Conservation (phyloP, 2,888 invertebrate species). For the Erebia epiphron region DNA sequence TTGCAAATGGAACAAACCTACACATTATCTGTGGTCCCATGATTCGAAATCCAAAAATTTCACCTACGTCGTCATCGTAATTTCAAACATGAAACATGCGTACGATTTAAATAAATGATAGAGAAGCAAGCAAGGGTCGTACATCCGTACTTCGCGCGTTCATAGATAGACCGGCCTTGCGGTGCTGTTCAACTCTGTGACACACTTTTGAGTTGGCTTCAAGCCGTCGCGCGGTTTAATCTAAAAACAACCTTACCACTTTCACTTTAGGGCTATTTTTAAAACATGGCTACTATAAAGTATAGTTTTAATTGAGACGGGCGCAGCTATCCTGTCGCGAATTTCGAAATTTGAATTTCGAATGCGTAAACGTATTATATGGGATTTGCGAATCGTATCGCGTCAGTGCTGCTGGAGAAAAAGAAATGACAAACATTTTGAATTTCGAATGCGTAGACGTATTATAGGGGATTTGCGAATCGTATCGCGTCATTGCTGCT, state of each 20-base stretch:
- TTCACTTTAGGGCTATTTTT: constrained; percentile 39
- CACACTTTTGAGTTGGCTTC: constrained; percentile 80
- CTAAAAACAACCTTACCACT: constrained; percentile 55
- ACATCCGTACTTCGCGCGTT: constrained; percentile 76
- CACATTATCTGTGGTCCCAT: constrained; percentile 10
- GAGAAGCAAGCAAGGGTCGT: constrained; percentile 51
- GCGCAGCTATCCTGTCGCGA: constrained; percentile 57
- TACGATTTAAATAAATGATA: constrained; percentile 47
- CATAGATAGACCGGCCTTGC: constrained; percentile 80
- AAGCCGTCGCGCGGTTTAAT: constrained; percentile 60
- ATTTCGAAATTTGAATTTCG: constrained; percentile 74
- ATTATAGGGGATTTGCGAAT: constrained; percentile 29
- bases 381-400: constrained; percentile 19
- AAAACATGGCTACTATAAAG: constrained; percentile 32
- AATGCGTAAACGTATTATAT: constrained; percentile 43
- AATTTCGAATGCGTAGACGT: constrained; percentile 58
- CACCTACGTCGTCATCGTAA: constrained; percentile 13
- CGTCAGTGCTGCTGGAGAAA: background rate
- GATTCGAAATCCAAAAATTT: constrained; percentile 6
- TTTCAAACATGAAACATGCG: constrained; percentile 39
- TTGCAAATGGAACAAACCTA: constrained; percentile 1
- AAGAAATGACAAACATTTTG: constrained; percentile 46
- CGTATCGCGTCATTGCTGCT: constrained; percentile 4
- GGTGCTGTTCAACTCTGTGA: constrained; percentile 79
- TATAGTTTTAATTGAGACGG: constrained; percentile 59